These are phyloP conservation scores for Herpetotheres cachinnans DNA, from an alignment of 2,113 vertebrate species.

Conservation along the genomic window DNA sequence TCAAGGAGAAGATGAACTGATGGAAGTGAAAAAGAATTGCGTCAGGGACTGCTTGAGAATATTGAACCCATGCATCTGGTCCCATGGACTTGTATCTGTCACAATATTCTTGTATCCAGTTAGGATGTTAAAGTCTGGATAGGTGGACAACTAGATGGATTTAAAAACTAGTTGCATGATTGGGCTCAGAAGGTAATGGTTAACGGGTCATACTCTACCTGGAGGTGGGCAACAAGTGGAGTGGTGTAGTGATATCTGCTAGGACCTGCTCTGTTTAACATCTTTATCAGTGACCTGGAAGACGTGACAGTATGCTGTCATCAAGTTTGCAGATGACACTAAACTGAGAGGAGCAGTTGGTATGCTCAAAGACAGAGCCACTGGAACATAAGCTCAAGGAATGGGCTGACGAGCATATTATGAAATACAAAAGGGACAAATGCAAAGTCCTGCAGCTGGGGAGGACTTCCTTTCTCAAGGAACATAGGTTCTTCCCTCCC, in stretches of 20 bases:
- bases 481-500: not conserved
- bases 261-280: not conserved
- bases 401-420: not conserved
- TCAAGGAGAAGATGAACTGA: not conserved
- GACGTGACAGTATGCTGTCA: not conserved
- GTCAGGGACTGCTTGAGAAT: not conserved
- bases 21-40: not conserved
- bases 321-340: not conserved
- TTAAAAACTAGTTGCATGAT: not conserved
- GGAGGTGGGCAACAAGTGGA: not conserved
- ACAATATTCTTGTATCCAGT: not conserved
- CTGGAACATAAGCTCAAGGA: not conserved
- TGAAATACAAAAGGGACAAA: not conserved
- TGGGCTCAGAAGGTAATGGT: not conserved
- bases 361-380: not conserved
- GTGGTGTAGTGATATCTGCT: not conserved
- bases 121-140: not conserved
- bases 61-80: not conserved
- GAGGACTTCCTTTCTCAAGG: not conserved
- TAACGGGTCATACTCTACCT: not conserved
- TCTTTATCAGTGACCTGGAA: not conserved
- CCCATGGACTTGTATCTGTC: not conserved
- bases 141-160: not conserved
- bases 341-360: not conserved
- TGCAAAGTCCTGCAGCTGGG: not conserved